Evolutionary conservation across 2,113 vertebrate species (phyloP).

Genomic region (Pongo abelii): DNA sequence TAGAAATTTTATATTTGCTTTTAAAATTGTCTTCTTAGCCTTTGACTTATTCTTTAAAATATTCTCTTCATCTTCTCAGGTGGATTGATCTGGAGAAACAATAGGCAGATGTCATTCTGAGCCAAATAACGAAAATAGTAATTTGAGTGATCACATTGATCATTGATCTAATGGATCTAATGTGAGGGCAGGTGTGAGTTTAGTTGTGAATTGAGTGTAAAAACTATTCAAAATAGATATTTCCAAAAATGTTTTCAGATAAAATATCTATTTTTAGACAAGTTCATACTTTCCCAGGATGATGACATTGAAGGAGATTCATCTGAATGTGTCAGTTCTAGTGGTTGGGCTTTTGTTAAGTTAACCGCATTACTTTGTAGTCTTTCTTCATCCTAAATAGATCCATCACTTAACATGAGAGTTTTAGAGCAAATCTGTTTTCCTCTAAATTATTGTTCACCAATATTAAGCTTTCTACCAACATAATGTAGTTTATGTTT

Average conservation of each 20-base stretch:
- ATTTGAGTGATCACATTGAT: not conserved
- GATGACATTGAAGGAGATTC: not conserved
- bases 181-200: not conserved
- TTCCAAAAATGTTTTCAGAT: not conserved
- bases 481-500: not conserved
- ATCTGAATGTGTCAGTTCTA: not conserved
- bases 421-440: slow-evolving; percentile 25
- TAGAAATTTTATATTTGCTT: not conserved
- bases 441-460: slow-evolving; percentile 41
- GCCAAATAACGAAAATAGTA: not conserved
- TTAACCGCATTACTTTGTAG: not conserved
- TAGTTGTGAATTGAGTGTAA: not conserved
- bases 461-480: slow-evolving; percentile 5
- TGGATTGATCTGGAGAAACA: not conserved
- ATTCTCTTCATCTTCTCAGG: not conserved
- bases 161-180: no score
- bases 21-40: not conserved
- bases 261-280: not conserved
- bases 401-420: not conserved
- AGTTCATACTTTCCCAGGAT: not conserved
- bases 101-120: not conserved
- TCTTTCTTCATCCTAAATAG: not conserved
- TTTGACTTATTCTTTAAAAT: not conserved
- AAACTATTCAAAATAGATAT: not conserved
- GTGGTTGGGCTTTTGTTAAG: not conserved